Evolutionary conservation across 2,113 vertebrate species (phyloP), one percentile per base, ranked within the genome.

Genomic region (Melanerpes aurifrons): DNA sequence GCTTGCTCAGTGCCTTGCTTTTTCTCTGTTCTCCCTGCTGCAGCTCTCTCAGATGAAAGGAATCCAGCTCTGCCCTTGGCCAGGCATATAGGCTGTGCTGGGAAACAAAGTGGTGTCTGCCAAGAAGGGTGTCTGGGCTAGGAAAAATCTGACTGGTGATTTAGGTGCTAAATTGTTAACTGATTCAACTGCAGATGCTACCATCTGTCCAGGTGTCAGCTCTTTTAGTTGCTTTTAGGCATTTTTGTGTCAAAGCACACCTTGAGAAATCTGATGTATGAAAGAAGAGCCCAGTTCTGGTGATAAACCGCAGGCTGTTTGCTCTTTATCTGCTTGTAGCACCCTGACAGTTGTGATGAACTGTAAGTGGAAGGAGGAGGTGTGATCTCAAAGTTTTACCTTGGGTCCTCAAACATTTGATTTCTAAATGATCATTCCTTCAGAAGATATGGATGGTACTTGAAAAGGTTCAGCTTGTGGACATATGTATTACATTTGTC

Each of bases 81-180:
- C 12, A 21, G 37, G 21, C 24, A 29, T 4, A 0, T n/a, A 0
- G 1, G 3, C 37, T 28, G 8, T 0, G 0, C 48, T 66, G 54
- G 28, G 75, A 87, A 14, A 57, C 43, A 79, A 29, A 91, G 75
- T 1, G 3, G 24, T 26, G 9, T 25, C 76, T 90, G 50, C 40
- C 59, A 48, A 31, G n/a, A 40, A 86, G 18, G 40, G 16, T 28
- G 26, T 40, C 40, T 50, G 28, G 28, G 32, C 21, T 9, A 22
- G 40, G n/a, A 56, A 56, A 53, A 78, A 29, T 32, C 47, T 78
- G 22, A 48, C 61, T 43, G 12, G 35, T 15, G 16, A 43, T 82
- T 75, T 31, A 40, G 31, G 25, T 54, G 35, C 76, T 13, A 12
- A 68, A 43, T 53, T 81, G 74, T 45, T 78, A 54, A 79, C 58